These are phyloP conservation scores for Lontra canadensis DNA, from an alignment of 2,113 vertebrate species.

Conservation along the genomic window DNA sequence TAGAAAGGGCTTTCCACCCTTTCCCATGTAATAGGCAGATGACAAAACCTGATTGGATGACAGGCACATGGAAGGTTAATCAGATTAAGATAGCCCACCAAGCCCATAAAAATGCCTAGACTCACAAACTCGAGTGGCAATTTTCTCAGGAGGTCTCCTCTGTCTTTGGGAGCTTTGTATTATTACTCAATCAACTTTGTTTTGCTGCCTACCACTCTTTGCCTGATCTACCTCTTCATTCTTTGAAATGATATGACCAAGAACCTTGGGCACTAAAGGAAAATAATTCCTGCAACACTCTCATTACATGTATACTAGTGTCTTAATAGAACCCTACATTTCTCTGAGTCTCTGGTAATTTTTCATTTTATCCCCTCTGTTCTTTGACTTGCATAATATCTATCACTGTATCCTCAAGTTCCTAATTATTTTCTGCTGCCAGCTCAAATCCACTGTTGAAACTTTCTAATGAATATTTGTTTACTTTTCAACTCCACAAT, in stretches of 20 bases:
- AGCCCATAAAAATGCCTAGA: too few relatives aligned
- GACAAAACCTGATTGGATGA: too few relatives aligned
- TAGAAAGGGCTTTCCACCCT: too few relatives aligned
- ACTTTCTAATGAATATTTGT: not conserved
- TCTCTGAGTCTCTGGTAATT: not conserved
- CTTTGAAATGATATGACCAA: not conserved
- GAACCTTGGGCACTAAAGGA: not conserved
- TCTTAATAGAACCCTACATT: not conserved
- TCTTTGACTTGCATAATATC: not conserved
- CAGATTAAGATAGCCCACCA: too few relatives aligned
- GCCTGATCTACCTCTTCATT: too few relatives aligned
- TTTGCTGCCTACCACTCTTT: too few relatives aligned
- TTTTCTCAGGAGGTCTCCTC: too few relatives aligned
- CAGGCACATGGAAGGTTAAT: too few relatives aligned
- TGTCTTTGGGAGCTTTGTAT: too few relatives aligned
- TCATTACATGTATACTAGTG: not conserved
- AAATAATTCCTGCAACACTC: not conserved
- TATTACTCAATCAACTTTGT: too few relatives aligned
- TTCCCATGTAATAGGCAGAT: too few relatives aligned
- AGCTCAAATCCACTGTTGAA: not conserved
- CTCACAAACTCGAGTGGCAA: too few relatives aligned
- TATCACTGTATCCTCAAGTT: not conserved
- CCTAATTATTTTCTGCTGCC: not conserved
- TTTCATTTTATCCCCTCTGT: not conserved
- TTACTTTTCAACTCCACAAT: not conserved